Conservation (phyloP, 2,888 invertebrate species). For the Tipula unca region DNA sequence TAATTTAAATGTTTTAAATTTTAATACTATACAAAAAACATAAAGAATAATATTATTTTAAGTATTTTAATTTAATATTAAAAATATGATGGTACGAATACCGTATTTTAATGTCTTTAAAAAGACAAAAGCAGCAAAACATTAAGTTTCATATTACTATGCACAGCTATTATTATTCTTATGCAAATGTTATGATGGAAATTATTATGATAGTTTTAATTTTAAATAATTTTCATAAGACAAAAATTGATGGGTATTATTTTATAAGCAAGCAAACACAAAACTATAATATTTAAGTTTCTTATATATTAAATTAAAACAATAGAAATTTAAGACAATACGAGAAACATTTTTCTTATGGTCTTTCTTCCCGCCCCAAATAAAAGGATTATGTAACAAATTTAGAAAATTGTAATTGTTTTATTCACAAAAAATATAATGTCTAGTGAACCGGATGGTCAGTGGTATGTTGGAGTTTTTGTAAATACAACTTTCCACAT, state of each 20-base stretch:
- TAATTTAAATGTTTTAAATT: neutral
- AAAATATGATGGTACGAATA: neutral
- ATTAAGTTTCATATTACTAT: neutral
- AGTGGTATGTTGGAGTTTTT: neutral
- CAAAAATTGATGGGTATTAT: slow-evolving; percentile 8
- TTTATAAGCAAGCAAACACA: neutral
- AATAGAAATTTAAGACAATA: neutral
- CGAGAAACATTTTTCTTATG: neutral
- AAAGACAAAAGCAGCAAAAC: neutral
- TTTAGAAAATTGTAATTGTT: neutral
- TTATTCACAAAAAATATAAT: neutral
- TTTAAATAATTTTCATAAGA: slow-evolving; percentile 8
- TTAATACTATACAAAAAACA: neutral
- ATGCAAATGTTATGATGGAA: neutral
- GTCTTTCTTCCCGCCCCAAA: neutral
- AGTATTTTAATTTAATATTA: neutral
- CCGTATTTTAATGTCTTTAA: neutral
- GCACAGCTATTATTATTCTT: neutral
- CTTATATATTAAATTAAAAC: neutral
- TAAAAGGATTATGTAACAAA: neutral
- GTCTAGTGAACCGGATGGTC: neutral
- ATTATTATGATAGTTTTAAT: neutral
- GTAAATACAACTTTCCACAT: neutral
- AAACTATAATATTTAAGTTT: neutral
- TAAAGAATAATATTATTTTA: neutral